These are phyloP conservation scores for Eilema depressum DNA, from an alignment of 2,888 invertebrate species.

Conservation along the genomic window DNA sequence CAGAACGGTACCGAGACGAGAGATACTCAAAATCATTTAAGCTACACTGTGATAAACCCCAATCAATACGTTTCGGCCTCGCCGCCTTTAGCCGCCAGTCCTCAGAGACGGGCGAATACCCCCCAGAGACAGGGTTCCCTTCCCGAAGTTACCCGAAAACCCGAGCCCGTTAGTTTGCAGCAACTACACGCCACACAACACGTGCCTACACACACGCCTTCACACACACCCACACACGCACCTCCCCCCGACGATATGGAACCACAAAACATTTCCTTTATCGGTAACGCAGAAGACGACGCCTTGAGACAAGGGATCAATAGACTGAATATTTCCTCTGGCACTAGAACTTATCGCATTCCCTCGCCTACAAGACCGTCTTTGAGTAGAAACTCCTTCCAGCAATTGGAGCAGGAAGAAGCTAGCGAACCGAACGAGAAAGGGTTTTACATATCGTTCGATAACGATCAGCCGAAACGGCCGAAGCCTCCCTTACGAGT, in stretches of 20 bases:
- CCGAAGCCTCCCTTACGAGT: constrained; percentile 95
- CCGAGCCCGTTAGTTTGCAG: constrained; percentile 82
- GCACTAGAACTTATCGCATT: constrained; percentile 95
- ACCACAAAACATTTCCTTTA: constrained; percentile 97
- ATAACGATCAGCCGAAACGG: constrained; percentile 94
- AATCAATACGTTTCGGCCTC: constrained; percentile 86
- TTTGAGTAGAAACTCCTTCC: constrained; percentile 91
- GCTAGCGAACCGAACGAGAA: constrained; percentile 88
- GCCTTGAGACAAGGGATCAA: constrained; percentile 89
- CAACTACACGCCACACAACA: constrained; percentile 80
- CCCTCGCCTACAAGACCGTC: constrained; percentile 95
- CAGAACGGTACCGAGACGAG: constrained; percentile 89
- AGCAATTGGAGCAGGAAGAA: constrained; percentile 78
- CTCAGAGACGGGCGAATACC: constrained; percentile 71
- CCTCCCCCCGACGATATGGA: constrained; percentile 95
- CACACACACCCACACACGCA: constrained; percentile 73
- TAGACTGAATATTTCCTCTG: constrained; percentile 94
- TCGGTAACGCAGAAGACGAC: constrained; percentile 90
- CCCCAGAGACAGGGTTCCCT: constrained; percentile 87
- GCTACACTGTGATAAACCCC: constrained; percentile 87
- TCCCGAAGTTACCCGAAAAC: constrained; percentile 62
- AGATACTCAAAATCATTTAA: constrained; percentile 83
- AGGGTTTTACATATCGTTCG: constrained; percentile 97
- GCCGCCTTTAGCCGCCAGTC: constrained; percentile 81
- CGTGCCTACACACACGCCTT: constrained; percentile 87